Percentiles rank a stretch among this genome's conserved stretches.
phyloP scores from a whole-genome alignment of 1,140 invertebrate species.

The Trichomalopsis sarcophagae region DNA sequence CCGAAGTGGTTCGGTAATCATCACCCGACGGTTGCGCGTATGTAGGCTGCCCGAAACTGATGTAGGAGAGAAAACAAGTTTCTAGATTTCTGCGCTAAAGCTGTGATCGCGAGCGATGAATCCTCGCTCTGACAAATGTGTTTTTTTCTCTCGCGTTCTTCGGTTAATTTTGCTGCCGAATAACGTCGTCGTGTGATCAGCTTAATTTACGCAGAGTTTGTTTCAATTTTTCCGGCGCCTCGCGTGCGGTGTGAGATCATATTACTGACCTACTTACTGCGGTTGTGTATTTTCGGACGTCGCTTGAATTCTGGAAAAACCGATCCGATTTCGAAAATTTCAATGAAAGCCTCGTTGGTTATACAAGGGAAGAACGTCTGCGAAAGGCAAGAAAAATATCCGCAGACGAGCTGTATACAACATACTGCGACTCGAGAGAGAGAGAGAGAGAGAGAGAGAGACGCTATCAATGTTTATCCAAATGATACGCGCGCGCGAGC shows the following conservation, averaged over 20 bases:
- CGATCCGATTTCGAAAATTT: neutral
- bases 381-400: neutral
- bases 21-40: neutral
- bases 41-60: neutral
- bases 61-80: neutral
- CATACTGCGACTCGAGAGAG: neutral
- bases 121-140: neutral
- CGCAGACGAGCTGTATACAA: neutral
- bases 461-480: conserved; percentile 60
- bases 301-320: neutral
- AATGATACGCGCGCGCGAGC: conserved; percentile 56
- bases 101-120: neutral
- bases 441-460: neutral
- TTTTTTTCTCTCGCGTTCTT: neutral
- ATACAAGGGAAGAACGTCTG: neutral
- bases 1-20: conserved; percentile 23
- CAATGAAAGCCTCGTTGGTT: neutral
- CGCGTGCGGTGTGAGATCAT: neutral
- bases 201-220: conserved; percentile 21
- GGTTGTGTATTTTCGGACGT: conserved; percentile 13
- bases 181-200: neutral
- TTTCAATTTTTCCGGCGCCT: neutral
- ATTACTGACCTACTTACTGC: neutral
- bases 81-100: neutral
- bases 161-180: too few relatives aligned